Conservation (phyloP, 2,888 invertebrate genomes). For the Emesis russula region DNA sequence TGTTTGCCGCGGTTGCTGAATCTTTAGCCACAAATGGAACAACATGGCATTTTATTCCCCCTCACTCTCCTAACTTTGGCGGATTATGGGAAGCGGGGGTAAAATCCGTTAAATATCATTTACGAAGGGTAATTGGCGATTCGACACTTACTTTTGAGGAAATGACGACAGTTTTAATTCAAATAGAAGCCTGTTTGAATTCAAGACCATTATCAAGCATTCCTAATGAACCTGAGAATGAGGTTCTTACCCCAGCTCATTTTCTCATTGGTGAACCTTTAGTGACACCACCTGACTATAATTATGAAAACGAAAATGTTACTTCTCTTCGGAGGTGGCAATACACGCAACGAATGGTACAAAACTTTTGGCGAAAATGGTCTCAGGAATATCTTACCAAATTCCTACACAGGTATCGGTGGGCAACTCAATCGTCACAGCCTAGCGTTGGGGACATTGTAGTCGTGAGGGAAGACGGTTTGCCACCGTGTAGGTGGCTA, state of each 20-base stretch:
- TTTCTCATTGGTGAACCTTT: conserved; percentile 30
- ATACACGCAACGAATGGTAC: conserved; percentile 45
- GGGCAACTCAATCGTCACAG: conserved; percentile 29
- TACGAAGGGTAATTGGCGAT: conserved; percentile 54
- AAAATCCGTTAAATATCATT: conserved; percentile 61
- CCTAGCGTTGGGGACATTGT: conserved; percentile 47
- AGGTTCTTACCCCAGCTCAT: neutral
- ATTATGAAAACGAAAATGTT: conserved; percentile 19
- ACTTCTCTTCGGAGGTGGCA: neutral
- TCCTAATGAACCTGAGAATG: neutral
- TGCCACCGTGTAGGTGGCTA: conserved; percentile 33
- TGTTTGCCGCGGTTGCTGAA: neutral
- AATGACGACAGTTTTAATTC: conserved; percentile 59
- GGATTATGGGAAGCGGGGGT: conserved; percentile 84
- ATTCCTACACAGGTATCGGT: conserved; percentile 38
- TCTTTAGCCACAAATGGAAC: neutral
- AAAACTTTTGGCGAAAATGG: conserved; percentile 45
- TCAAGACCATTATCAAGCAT: conserved; percentile 52
- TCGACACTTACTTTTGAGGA: conserved; percentile 71
- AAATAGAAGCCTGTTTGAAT: conserved; percentile 79
- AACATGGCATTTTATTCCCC: conserved; percentile 80
- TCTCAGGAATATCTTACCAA: conserved; percentile 52
- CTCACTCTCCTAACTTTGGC: conserved; percentile 74
- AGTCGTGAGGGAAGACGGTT: conserved; percentile 49
- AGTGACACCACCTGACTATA: conserved; percentile 30